Conservation (phyloP, 2,113 vertebrate species). For the Craseonycteris thonglongyai region DNA sequence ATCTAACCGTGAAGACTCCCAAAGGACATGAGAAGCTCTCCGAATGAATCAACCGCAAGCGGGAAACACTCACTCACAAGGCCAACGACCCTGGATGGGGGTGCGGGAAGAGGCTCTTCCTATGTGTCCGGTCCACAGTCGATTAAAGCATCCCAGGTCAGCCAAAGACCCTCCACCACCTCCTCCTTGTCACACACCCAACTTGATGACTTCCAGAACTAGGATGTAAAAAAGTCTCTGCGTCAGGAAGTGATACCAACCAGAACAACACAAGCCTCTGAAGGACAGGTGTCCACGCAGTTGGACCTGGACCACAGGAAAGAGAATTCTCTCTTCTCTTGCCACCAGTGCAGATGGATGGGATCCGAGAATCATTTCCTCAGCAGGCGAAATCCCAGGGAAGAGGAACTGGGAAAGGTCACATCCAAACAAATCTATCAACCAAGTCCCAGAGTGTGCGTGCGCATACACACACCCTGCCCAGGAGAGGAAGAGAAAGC, state of each 20-base stretch:
- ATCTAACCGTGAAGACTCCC: not conserved
- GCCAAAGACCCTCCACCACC: not conserved
- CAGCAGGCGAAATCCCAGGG: slow-evolving; percentile 51
- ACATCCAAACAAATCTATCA: slow-evolving; percentile 63
- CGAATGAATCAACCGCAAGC: slow-evolving; percentile 3
- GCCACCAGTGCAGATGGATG: slow-evolving; percentile 67
- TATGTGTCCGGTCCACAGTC: not conserved
- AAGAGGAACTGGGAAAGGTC: slow-evolving; percentile 62
- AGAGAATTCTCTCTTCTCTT: slow-evolving; percentile 54
- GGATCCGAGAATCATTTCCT: slow-evolving; percentile 53
- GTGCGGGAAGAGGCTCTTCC: not conserved
- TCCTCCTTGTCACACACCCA: not conserved
- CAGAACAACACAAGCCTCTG: not conserved
- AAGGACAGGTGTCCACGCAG: slow-evolving; percentile 53
- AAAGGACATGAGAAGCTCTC: slow-evolving; percentile 10
- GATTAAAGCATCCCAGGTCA: not conserved
- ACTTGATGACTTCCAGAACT: slow-evolving; percentile 51
- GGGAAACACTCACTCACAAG: not conserved
- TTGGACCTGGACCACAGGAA: slow-evolving; percentile 58
- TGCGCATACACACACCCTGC: fast-evolving
- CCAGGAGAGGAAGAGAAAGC: not conserved
- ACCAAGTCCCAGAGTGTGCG: not conserved
- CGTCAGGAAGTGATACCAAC: not conserved
- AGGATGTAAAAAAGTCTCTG: not conserved
- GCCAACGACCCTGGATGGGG: not conserved